These are phyloP conservation scores for Atopsyche davidsoni DNA, from an alignment of 1,140 invertebrate species.

Conservation along the genomic window DNA sequence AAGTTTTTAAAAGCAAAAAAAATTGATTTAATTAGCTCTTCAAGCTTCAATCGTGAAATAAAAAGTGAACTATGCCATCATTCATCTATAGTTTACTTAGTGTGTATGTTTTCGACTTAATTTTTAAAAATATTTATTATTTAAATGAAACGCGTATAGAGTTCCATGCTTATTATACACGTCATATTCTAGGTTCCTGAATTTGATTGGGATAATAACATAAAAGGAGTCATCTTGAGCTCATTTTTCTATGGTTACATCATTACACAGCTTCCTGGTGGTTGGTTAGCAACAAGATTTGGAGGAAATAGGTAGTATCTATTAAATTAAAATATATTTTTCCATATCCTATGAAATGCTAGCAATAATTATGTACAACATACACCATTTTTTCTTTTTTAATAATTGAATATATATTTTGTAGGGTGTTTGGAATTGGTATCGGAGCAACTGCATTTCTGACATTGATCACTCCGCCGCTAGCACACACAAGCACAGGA, in stretches of 20 bases:
- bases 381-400: neutral
- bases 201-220: conserved; percentile 74
- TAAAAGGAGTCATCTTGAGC: conserved; percentile 75
- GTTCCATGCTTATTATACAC: neutral
- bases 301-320: conserved; percentile 58
- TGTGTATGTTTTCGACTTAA: neutral
- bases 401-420: conserved; percentile 22
- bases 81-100: too few species aligned
- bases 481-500: conserved; percentile 64
- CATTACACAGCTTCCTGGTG: conserved; percentile 66
- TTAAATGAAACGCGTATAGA: neutral
- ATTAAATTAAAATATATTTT: conserved; percentile 26
- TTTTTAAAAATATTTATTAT: neutral
- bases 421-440: conserved; percentile 67
- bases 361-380: neutral
- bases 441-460: conserved; percentile 74
- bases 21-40: too few species aligned
- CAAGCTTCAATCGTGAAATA: too few species aligned
- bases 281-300: conserved; percentile 64
- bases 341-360: conserved; percentile 37
- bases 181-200: conserved; percentile 52
- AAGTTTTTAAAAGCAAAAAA: too few species aligned
- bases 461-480: conserved; percentile 74
- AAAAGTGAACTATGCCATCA: too few species aligned
- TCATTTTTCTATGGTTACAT: conserved; percentile 85